These are phyloP conservation scores for Corvus moneduloides DNA, from an alignment of 2,113 vertebrate genomes.

Conservation along the genomic window DNA sequence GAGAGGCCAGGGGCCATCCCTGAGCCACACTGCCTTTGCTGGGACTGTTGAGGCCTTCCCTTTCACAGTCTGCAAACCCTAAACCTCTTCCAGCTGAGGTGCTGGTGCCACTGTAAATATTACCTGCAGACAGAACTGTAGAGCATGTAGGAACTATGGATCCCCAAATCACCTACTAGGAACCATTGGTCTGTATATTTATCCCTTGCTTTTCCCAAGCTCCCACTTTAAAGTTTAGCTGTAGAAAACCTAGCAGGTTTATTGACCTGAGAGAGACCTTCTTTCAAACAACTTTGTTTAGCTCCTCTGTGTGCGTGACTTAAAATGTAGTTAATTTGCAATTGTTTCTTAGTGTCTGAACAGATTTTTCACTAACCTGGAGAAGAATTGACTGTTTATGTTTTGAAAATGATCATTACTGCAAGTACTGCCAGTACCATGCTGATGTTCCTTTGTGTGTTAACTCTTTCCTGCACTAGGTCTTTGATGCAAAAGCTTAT, in stretches of 20 bases:
- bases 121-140: background rate
- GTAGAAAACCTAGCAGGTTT: background rate
- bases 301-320: background rate
- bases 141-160: background rate
- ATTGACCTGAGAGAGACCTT: background rate
- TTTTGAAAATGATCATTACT: background rate
- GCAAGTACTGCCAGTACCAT: background rate
- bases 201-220: background rate
- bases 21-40: rapidly evolving
- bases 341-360: background rate
- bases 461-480: background rate
- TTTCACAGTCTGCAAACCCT: background rate
- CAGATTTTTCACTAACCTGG: background rate
- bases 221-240: background rate
- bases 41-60: background rate
- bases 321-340: background rate
- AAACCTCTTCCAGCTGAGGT: background rate
- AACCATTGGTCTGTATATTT: background rate
- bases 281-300: background rate
- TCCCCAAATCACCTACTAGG: background rate
- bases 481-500: background rate
- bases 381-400: background rate
- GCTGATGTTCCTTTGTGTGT: background rate
- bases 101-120: background rate
- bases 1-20: background rate